Percentiles rank a stretch among this genome's conserved stretches.
These are phyloP conservation scores for human (Homo sapiens) DNA, from an alignment of 2,113 vertebrate genomes.

Conservation along the genomic window GRCh38 chr12:27025501-27026000, in stretches of 20 bases:
- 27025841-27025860: not conserved
- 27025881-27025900: not conserved
- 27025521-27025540: not conserved
- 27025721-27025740: not conserved
- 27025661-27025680: conserved; percentile 5
- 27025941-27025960: not conserved
- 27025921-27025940: not conserved
- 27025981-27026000: not conserved
- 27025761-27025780: not conserved
- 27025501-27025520: not conserved
- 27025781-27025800: not conserved
- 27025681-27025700: not conserved
- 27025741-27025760: not conserved
- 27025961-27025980: not conserved
- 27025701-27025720: not conserved
- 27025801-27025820: not conserved
- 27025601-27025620: not conserved
- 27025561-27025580: not conserved
- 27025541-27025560: not conserved
- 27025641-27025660: not conserved
- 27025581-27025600: not conserved
- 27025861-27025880: not conserved
- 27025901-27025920: not conserved
- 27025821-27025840: not conserved
- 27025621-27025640: not conserved